Conservation (phyloP, 2,113 vertebrate species). For the Oryzias curvinotus region DNA sequence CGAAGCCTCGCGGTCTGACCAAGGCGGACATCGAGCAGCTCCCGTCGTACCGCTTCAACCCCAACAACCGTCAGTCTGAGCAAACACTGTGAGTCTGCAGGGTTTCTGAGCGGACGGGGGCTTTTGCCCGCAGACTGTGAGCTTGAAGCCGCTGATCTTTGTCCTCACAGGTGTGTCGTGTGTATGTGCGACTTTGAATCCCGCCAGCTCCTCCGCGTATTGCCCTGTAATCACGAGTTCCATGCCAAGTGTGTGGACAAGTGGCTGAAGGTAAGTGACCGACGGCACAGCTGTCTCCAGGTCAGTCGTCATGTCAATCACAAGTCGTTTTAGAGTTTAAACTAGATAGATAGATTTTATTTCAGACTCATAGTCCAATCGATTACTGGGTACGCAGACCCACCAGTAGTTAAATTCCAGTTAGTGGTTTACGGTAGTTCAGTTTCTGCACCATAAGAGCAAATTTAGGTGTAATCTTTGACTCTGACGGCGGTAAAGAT, state of each 20-base stretch:
- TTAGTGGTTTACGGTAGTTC: too few relatives aligned
- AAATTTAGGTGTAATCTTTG: too few relatives aligned
- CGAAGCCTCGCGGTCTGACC: conserved; percentile 92
- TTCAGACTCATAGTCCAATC: too few relatives aligned
- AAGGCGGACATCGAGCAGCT: conserved; percentile 98
- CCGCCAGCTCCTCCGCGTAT: conserved; percentile 94
- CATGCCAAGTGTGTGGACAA: conserved; percentile 99
- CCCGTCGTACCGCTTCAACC: conserved; percentile 96
- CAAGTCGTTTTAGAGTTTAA: too few relatives aligned
- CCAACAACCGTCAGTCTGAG: conserved; percentile 97
- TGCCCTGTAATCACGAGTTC: conserved; percentile 98
- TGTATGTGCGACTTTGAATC: conserved; percentile 99
- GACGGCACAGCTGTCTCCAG: neutral
- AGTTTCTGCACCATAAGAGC: too few relatives aligned
- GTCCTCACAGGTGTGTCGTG: conserved; percentile 88
- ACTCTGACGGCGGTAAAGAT: too few relatives aligned
- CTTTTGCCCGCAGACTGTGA: neutral
- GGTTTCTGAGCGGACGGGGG: too few relatives aligned
- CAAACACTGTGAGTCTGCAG: conserved; percentile 89
- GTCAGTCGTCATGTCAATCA: too few relatives aligned
- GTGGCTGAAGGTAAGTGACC: conserved; percentile 92
- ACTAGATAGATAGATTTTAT: too few relatives aligned
- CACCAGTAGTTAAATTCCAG: too few relatives aligned
- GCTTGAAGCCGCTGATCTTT: conserved; percentile 3
- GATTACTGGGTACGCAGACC: too few relatives aligned